A percentile compares a stretch with the other conserved stretches of the same genome.
Conservation (phyloP, 2,888 invertebrate species). For the Endomychus coccineus region DNA sequence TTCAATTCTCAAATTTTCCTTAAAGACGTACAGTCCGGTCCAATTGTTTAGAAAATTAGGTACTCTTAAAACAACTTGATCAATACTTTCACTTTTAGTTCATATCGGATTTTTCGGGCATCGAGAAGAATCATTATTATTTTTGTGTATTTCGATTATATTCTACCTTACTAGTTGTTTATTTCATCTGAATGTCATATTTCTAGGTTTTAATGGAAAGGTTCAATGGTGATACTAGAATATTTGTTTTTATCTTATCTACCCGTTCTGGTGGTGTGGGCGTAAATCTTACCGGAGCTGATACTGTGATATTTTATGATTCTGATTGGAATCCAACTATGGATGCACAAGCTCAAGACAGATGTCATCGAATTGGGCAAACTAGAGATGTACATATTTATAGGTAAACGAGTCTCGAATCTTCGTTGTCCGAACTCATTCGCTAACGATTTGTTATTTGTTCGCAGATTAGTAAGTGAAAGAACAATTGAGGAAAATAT, state of each 20-base stretch:
- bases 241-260: constrained; percentile 96
- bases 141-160: too few relatives aligned
- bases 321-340: constrained; percentile 99
- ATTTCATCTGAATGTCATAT: constrained; percentile 16
- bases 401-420: too few relatives aligned
- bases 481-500: constrained; percentile 99
- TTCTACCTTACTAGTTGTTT: too few relatives aligned
- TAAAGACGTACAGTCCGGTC: too few relatives aligned
- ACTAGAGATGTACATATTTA: constrained; percentile 98
- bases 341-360: constrained; percentile 96
- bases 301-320: constrained; percentile 99
- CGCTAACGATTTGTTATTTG: too few relatives aligned
- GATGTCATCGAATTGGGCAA: constrained; percentile 98
- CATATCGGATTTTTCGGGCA: too few relatives aligned
- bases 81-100: too few relatives aligned
- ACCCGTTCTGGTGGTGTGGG: constrained; percentile 97
- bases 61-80: too few relatives aligned
- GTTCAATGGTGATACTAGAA: constrained; percentile 89
- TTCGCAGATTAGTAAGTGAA: constrained; percentile 80
- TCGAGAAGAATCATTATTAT: too few relatives aligned
- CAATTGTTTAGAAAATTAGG: too few relatives aligned
- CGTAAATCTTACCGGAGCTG: constrained; percentile 97
- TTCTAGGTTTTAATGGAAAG: constrained; percentile 82
- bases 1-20: too few relatives aligned
- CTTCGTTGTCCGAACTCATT: too few relatives aligned